Evolutionary conservation across 1,140 invertebrate genomes (phyloP).

Genomic region (Mercenaria mercenaria): DNA sequence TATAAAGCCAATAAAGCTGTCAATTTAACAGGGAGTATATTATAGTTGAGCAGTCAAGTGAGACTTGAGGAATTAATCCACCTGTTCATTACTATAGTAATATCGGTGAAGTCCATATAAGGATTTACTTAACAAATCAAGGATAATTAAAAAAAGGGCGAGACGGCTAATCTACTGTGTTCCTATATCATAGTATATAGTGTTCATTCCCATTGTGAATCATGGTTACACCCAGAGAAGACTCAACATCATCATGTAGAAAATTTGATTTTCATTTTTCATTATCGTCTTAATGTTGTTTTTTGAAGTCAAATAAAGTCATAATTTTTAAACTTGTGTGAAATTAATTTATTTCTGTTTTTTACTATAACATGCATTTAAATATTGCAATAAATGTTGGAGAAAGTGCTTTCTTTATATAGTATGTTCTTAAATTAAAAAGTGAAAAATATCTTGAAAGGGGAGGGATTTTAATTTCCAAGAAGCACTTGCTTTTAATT

Average conservation of each 20-base stretch:
- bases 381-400: conserved; percentile 47
- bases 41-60: background rate
- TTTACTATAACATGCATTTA: background rate
- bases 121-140: background rate
- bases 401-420: conserved; percentile 17
- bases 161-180: conserved; percentile 17
- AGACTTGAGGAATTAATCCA: background rate
- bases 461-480: background rate
- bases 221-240: conserved; percentile 21
- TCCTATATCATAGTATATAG: background rate
- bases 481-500: conserved; percentile 23
- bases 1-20: background rate
- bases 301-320: conserved; percentile 39
- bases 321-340: conserved; percentile 27
- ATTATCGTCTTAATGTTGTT: conserved; percentile 48
- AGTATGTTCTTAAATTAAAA: background rate
- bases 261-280: conserved; percentile 18
- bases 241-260: conserved; percentile 6
- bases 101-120: background rate
- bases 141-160: background rate
- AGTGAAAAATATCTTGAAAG: background rate
- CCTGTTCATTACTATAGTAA: background rate
- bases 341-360: background rate
- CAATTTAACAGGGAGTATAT: conserved; percentile 37
- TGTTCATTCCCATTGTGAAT: conserved; percentile 59